Percentiles rank a stretch among this genome's conserved stretches.
These are phyloP conservation scores for Molothrus ater DNA, from an alignment of 2,797 vertebrate genomes.

Conservation along the genomic window DNA sequence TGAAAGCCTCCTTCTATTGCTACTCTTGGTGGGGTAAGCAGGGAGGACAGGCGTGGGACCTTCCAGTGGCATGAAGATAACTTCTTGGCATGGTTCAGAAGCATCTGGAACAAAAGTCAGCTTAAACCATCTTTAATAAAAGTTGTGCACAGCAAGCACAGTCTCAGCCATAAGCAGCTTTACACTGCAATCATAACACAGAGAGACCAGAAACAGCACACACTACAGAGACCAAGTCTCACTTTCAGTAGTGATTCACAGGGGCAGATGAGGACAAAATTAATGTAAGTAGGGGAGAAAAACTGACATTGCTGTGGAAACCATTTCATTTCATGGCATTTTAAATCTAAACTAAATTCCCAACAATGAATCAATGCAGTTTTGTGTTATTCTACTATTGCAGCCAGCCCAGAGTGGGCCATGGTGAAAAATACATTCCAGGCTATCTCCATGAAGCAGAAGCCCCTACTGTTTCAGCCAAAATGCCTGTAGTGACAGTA, in stretches of 20 bases:
- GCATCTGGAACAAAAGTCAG: neutral
- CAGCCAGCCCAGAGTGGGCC: constrained; percentile 3
- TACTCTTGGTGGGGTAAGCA: neutral
- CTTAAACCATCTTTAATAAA: neutral
- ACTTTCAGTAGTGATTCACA: constrained; percentile 39
- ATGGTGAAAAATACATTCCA: constrained; percentile 3
- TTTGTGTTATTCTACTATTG: constrained; percentile 8
- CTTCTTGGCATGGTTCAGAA: neutral
- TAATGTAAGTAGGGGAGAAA: constrained; percentile 21
- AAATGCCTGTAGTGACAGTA: constrained; percentile 7
- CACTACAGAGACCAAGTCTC: constrained; percentile 8
- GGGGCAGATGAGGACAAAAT: constrained; percentile 51
- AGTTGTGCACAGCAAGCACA: neutral
- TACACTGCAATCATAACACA: neutral
- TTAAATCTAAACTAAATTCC: constrained; percentile 27
- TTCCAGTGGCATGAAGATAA: neutral
- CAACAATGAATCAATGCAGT: constrained; percentile 30
- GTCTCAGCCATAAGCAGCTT: neutral
- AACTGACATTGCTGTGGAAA: constrained; percentile 44
- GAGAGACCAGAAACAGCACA: neutral
- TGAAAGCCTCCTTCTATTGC: neutral
- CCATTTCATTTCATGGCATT: constrained; percentile 26
- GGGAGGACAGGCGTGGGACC: neutral
- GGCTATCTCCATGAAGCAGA: constrained; percentile 32
- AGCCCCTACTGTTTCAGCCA: neutral